phyloP scores from a whole-genome alignment of 2,888 invertebrate species.

The Meiosimyza decipiens region DNA sequence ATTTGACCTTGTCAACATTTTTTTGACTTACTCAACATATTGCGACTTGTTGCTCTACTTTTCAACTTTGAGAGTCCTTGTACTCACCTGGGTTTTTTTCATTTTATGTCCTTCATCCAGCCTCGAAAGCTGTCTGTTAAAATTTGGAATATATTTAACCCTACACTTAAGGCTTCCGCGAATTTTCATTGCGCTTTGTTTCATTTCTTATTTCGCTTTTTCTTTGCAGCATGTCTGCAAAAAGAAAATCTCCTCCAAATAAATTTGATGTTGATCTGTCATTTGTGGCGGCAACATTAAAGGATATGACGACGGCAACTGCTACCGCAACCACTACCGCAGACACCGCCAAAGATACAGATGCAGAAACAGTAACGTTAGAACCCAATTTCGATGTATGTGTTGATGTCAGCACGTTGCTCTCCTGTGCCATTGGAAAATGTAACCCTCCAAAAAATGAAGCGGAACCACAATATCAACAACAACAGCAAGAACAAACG shows the following conservation, averaged over 20 bases:
- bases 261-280: slow-evolving; percentile 16
- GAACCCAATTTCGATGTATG: background rate
- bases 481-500: background rate
- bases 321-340: background rate
- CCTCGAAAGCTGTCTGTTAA: too few species aligned
- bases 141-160: too few species aligned
- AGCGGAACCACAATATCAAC: background rate
- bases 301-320: background rate
- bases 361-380: too few species aligned
- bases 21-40: too few species aligned
- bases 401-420: background rate
- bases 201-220: too few species aligned
- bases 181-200: too few species aligned
- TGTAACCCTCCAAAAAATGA: background rate
- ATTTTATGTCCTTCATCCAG: too few species aligned
- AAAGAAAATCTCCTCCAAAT: slow-evolving; percentile 20
- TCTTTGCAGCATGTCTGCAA: slow-evolving; percentile 19
- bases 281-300: background rate
- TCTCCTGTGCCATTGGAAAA: background rate
- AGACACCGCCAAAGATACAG: background rate
- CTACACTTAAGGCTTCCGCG: too few species aligned
- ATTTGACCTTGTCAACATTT: too few species aligned
- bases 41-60: too few species aligned
- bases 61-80: too few species aligned
- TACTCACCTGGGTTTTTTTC: too few species aligned